A percentile compares a stretch with the other conserved stretches of the same genome.
These are phyloP conservation scores for Casuarius casuarius DNA, from an alignment of 2,113 vertebrate species.

Conservation along the genomic window DNA sequence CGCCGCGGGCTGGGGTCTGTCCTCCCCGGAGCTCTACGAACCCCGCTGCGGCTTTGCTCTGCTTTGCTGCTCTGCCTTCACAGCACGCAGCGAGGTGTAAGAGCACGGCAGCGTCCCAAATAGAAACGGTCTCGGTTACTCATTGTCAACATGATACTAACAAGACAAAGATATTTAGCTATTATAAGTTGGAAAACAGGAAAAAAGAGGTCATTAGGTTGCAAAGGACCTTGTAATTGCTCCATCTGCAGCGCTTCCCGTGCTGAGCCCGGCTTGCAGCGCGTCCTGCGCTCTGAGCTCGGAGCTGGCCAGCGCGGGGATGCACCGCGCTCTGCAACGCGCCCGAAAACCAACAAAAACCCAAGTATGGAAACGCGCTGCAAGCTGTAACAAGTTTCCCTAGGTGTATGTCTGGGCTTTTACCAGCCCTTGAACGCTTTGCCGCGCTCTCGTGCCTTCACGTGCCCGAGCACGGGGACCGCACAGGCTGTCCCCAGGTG, in stretches of 20 bases:
- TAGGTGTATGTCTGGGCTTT: too few relatives aligned
- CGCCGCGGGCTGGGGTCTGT: not conserved
- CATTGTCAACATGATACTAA: not conserved
- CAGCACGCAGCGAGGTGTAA: not conserved
- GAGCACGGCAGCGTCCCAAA: not conserved
- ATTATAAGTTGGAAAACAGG: not conserved
- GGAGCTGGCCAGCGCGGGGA: rapidly evolving
- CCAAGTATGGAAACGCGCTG: not conserved
- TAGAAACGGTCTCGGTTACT: rapidly evolving
- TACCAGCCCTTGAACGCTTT: not conserved
- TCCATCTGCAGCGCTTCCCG: not conserved
- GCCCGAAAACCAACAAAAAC: not conserved
- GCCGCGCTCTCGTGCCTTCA: not conserved
- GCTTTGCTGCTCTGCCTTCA: not conserved
- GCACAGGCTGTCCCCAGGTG: not conserved
- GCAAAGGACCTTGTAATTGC: not conserved
- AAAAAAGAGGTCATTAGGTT: not conserved
- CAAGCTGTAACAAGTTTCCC: not conserved
- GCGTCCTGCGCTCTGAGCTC: rapidly evolving
- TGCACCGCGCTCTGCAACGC: rapidly evolving
- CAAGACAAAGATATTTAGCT: not conserved
- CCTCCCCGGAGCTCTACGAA: not conserved
- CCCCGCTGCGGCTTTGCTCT: not conserved
- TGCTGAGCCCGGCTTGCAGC: rapidly evolving
- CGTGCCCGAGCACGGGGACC: too few relatives aligned